phyloP scores from a whole-genome alignment of 2,888 invertebrate genomes.

The Endotricha flammealis region DNA sequence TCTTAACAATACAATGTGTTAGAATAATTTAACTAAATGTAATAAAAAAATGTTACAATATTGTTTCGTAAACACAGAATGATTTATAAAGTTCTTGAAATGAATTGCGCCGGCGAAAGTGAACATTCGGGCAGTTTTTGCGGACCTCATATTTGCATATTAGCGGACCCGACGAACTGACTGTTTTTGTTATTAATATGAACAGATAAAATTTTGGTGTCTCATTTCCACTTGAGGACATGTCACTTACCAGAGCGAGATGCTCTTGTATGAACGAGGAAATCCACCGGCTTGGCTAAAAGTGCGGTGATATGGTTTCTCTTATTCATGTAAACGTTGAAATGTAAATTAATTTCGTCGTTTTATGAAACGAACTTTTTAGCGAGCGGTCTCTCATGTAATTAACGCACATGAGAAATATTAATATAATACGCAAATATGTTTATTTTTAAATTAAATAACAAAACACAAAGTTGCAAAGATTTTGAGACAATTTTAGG shows the following conservation, averaged over 20 bases:
- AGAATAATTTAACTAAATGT: no score
- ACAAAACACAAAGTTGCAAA: no score
- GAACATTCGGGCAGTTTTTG: constrained; percentile 47
- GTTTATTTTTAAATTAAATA: no score
- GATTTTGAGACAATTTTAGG: no score
- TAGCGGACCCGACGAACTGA: constrained; percentile 45
- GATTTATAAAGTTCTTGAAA: constrained; percentile 25
- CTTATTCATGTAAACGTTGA: constrained; percentile 60
- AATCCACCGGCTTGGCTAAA: constrained; percentile 25
- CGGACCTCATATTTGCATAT: constrained; percentile 48
- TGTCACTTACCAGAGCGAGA: constrained; percentile 6
- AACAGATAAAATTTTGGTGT: constrained; percentile 1
- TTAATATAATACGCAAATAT: no score
- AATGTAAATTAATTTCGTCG: constrained; percentile 65
- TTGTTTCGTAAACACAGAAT: background rate
- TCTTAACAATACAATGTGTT: no score
- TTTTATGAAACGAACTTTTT: constrained; percentile 57
- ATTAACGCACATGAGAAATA: constrained; percentile 33
- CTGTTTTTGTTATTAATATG: constrained; percentile 9
- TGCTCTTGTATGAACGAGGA: background rate
- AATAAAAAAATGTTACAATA: no score
- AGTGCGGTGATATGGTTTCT: constrained; percentile 44
- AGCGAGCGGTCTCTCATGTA: constrained; percentile 37
- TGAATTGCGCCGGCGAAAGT: constrained; percentile 45
- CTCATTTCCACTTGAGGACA: constrained; percentile 5